A percentile compares a stretch with the other conserved stretches of the same genome.
Evolutionary conservation across 2,888 invertebrate species (phyloP).

Genomic region (Dryobotodes eremita): DNA sequence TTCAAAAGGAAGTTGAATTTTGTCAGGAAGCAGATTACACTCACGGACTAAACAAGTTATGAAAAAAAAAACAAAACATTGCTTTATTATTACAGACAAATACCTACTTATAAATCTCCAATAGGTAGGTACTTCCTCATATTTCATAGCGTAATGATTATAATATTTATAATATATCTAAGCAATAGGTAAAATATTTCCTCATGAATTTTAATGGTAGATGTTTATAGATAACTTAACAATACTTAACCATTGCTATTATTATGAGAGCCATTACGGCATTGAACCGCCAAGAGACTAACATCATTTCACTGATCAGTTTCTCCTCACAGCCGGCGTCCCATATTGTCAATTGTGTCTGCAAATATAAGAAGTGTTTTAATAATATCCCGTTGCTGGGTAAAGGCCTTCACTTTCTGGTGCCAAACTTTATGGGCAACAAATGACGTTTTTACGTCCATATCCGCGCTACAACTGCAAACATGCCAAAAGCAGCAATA

Average conservation of each 20-base stretch:
- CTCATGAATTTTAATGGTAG: constrained; percentile 31
- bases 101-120: not conserved
- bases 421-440: not conserved
- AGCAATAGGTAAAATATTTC: not conserved
- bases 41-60: no score
- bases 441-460: not conserved
- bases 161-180: not conserved
- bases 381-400: not conserved
- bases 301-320: constrained; percentile 87
- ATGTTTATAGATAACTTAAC: constrained; percentile 15
- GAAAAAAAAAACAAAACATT: no score
- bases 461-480: no score
- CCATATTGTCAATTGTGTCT: constrained; percentile 85
- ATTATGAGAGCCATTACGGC: constrained; percentile 86
- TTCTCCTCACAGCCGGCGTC: constrained; percentile 87
- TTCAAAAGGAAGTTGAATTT: not conserved
- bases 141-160: not conserved
- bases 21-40: not conserved
- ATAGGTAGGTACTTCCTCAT: constrained; percentile 3
- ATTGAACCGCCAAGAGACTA: constrained; percentile 86
- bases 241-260: constrained; percentile 81
- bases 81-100: not conserved
- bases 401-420: not conserved
- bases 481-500: not conserved
- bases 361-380: constrained; percentile 32